phyloP scores from a whole-genome alignment of 1,140 invertebrate genomes.

The Drosophila lacertosa region DNA sequence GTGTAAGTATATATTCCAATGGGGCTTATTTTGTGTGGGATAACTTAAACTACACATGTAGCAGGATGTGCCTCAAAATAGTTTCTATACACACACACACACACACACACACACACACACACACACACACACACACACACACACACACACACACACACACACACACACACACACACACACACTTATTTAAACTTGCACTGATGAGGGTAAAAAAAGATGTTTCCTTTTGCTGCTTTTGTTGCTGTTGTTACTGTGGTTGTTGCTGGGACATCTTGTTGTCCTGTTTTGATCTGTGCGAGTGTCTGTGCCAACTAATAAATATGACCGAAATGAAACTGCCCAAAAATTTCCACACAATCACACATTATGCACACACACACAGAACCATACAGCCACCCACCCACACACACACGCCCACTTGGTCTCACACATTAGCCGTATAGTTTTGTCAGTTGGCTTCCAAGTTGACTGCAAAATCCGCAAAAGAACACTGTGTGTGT shows the following conservation, averaged over 20 bases:
- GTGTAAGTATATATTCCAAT: slow-evolving; percentile 36
- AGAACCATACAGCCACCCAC: slow-evolving; percentile 22
- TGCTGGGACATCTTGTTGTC: slow-evolving; percentile 67
- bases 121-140: slow-evolving; percentile 58
- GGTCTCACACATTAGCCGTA: slow-evolving; percentile 70
- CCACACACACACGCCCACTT: slow-evolving; percentile 27
- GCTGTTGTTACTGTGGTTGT: slow-evolving; percentile 3
- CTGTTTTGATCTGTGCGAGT: slow-evolving; percentile 68
- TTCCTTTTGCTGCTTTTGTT: slow-evolving; percentile 53
- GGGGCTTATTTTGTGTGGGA: slow-evolving; percentile 29
- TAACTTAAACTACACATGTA: slow-evolving; percentile 43
- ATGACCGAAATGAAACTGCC: slow-evolving; percentile 83
- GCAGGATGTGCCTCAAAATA: slow-evolving; percentile 60
- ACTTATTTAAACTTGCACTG: slow-evolving; percentile 71
- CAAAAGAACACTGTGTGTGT: slow-evolving; percentile 64
- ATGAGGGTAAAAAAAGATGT: slow-evolving; percentile 81
- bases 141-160: not conserved
- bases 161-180: not conserved
- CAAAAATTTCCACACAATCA: slow-evolving; percentile 83
- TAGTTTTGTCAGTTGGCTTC: slow-evolving; percentile 80
- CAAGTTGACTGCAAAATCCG: slow-evolving; percentile 81
- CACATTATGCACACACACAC: slow-evolving; percentile 71
- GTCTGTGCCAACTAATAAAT: slow-evolving; percentile 82
- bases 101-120: slow-evolving; percentile 2
- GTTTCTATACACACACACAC: slow-evolving; percentile 42